Evolutionary conservation across 92 coral and sea anemone genomes (phyloP).

Genomic region (Parazoanthus atlanticus): DNA sequence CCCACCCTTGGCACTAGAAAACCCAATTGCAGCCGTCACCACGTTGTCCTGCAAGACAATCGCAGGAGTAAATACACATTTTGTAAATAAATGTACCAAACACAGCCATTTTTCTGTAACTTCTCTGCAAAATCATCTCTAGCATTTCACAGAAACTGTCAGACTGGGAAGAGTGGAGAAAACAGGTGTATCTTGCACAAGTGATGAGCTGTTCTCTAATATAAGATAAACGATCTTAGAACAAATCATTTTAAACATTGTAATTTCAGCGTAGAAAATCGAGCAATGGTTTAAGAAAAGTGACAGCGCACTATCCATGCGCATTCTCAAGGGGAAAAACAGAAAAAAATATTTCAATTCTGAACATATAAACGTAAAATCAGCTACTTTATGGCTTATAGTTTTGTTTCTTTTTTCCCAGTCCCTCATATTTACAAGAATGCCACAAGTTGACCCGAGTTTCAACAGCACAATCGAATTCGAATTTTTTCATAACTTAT

Average conservation of each 20-base stretch:
- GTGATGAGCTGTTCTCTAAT: background rate
- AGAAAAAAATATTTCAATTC: background rate
- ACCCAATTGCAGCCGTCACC: too few relatives aligned
- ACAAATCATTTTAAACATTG: too few relatives aligned
- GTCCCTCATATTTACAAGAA: conserved; percentile 14
- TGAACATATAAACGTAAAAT: background rate
- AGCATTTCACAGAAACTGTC: background rate
- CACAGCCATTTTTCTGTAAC: background rate
- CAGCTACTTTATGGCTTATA: background rate
- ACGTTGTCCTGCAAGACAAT: background rate
- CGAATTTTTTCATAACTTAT: background rate
- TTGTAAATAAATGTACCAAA: background rate
- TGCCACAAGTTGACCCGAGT: background rate
- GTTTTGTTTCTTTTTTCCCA: background rate
- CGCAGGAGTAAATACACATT: background rate
- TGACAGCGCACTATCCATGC: background rate
- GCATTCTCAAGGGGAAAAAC: background rate
- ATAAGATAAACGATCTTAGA: background rate
- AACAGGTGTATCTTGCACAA: background rate
- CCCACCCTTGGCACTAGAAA: background rate
- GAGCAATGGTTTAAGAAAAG: background rate
- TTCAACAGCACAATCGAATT: background rate
- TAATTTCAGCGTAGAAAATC: background rate
- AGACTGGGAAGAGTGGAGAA: background rate
- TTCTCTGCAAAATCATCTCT: background rate